phyloP scores from a whole-genome alignment of 2,888 invertebrate species.

The Drosophila basisetae region DNA sequence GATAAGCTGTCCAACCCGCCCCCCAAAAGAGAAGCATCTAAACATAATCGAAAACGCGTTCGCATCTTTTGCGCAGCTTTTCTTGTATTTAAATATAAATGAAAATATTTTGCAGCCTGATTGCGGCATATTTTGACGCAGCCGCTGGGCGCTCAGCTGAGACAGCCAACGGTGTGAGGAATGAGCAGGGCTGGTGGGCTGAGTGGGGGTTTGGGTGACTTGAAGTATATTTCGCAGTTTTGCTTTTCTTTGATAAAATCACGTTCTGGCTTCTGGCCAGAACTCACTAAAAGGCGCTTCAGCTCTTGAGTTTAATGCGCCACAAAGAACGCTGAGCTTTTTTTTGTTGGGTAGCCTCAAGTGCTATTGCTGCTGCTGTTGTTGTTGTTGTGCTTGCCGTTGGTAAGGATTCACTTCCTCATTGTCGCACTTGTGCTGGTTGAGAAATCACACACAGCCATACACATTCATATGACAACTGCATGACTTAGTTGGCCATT shows the following conservation, averaged over 20 bases:
- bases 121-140: conserved; percentile 81
- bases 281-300: conserved; percentile 64
- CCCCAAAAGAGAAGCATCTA: conserved; percentile 60
- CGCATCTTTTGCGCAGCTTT: conserved; percentile 45
- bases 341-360: conserved; percentile 30
- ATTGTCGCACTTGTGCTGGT: conserved; percentile 38
- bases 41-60: conserved; percentile 79
- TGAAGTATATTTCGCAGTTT: conserved; percentile 45
- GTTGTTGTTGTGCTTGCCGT: conserved; percentile 11
- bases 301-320: conserved; percentile 66
- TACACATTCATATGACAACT: conserved; percentile 18
- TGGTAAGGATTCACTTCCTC: conserved; percentile 39
- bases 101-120: conserved; percentile 80
- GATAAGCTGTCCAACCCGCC: conserved; percentile 66
- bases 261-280: conserved; percentile 74
- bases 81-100: conserved; percentile 77
- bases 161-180: conserved; percentile 25
- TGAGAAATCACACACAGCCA: conserved; percentile 24
- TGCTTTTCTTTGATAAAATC: conserved; percentile 75
- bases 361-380: conserved; percentile 5
- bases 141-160: conserved; percentile 61
- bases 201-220: background rate
- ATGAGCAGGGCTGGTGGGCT: background rate
- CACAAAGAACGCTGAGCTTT: conserved; percentile 62
- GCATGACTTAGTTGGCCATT: conserved; percentile 41